Base-by-base conservation (phyloP, 1,140 invertebrate genomes). In the Cephus cinctus region DNA sequence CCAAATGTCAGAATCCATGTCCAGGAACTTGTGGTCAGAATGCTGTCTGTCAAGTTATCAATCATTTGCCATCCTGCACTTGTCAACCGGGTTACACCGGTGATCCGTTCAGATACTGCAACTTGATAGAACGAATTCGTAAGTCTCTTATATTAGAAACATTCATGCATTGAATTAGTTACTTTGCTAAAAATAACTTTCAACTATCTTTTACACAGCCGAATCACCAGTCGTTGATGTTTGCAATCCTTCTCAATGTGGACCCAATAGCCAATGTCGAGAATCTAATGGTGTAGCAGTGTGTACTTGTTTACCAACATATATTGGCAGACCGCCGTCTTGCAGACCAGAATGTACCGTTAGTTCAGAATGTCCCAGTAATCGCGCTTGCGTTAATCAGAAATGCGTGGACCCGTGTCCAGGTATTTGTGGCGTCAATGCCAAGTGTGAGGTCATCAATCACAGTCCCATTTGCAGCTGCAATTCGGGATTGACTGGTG, bases 1-100 rank as follows among this genome's bases (percentile, higher is more conserved):
- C 82, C 52, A 86, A 85, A 65, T 90, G 87, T 59, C 76, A 82
- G 43, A 83, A 89, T 68, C 86, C 87, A 9, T 90, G 87, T 61
- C 82, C 83, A 2, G 86, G 86, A 47, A 82, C 80, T 18, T 88
- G 86, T 67, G 87, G 86, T 11, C 76, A 77, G 45, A 89, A 89
- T 71, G 85, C 88, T 4, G 71, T 84, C 16, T 92, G 89, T 61
- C 83, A 83, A 68, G 84, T 89, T 2, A 78, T 84, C 5, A 86
- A 88, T 65, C 86, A 90, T 64, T 67, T 84, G 46, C 84, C 88
- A 18, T 77, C 80, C 9, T 92, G 89, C 66, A 81, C 78, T 19
- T 92, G 89, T 57, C 61, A 80, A 21, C 58, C 75, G 22, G 87
- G 87, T 14, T 90, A 82, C 60, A 81, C 81, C 22, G 87, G 87